Conservation (phyloP, 64 coral and sea anemone species). For the Orbicella faveolata region DNA sequence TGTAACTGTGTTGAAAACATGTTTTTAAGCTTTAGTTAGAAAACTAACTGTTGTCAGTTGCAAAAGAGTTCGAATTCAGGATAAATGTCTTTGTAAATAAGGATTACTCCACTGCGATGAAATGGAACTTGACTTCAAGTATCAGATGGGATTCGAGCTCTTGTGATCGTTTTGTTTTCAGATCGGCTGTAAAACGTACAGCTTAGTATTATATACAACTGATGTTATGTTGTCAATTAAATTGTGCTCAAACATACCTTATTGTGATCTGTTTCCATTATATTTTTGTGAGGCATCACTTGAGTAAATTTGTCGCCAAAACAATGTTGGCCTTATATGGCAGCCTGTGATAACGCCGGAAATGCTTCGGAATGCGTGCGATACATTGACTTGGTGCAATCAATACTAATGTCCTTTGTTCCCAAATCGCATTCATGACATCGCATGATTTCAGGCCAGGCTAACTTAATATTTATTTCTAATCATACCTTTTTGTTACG, state of each 20-base stretch:
- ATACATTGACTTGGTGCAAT: too few relatives aligned
- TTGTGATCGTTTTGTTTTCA: slow-evolving; percentile 28
- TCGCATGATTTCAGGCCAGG: too few relatives aligned
- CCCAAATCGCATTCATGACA: too few relatives aligned
- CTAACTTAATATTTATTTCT: too few relatives aligned
- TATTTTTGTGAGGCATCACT: not conserved
- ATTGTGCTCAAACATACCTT: not conserved
- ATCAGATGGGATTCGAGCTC: slow-evolving; percentile 9
- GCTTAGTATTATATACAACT: not conserved
- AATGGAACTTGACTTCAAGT: slow-evolving; percentile 5
- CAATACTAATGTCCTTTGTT: too few relatives aligned
- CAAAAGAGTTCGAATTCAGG: slow-evolving; percentile 37
- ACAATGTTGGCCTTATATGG: too few relatives aligned
- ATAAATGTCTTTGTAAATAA: slow-evolving; percentile 75
- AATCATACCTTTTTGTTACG: too few relatives aligned
- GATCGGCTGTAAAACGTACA: slow-evolving; percentile 1
- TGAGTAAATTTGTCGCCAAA: too few relatives aligned
- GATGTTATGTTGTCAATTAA: slow-evolving; percentile 36
- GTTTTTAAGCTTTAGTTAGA: slow-evolving; percentile 34
- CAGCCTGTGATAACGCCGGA: too few relatives aligned
- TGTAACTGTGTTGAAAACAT: slow-evolving; percentile 26
- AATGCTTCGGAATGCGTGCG: too few relatives aligned
- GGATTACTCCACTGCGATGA: slow-evolving; percentile 32
- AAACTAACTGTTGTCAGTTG: slow-evolving; percentile 27
- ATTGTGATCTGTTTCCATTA: not conserved